Percentiles rank a stretch among this genome's conserved stretches.
Evolutionary conservation across 2,888 invertebrate genomes (phyloP).

Genomic region (Oxycera nigricornis): DNA sequence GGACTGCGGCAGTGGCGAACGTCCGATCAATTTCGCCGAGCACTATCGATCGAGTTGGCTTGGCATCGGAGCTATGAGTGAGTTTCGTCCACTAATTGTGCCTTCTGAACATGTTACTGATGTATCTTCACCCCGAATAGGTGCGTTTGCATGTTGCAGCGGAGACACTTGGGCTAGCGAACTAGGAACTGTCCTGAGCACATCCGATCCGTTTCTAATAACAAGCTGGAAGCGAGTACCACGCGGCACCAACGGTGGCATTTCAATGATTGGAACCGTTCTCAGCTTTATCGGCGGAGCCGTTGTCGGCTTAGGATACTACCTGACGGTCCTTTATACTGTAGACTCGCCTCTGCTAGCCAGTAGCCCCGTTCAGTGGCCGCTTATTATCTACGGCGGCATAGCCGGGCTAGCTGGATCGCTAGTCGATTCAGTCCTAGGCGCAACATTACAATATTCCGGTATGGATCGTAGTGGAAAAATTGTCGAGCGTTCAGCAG

Average conservation of each 20-base stretch:
- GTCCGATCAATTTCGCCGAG: constrained; percentile 76
- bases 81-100: too few relatives aligned
- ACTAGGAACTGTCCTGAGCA: constrained; percentile 77
- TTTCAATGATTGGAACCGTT: constrained; percentile 71
- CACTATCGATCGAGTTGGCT: constrained; percentile 84
- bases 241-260: constrained; percentile 86
- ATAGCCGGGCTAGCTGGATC: constrained; percentile 82
- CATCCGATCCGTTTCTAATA: constrained; percentile 74
- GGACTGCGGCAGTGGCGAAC: constrained; percentile 80
- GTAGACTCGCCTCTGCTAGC: constrained; percentile 67
- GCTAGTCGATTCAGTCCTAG: constrained; percentile 81
- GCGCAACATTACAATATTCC: constrained; percentile 86
- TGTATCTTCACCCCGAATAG: constrained; percentile 52
- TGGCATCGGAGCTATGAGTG: constrained; percentile 79
- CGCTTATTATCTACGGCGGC: constrained; percentile 74
- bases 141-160: constrained; percentile 80
- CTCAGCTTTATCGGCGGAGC: constrained; percentile 63
- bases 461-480: constrained; percentile 75
- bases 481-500: constrained; percentile 75
- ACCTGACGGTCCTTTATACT: constrained; percentile 70
- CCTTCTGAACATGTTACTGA: neutral
- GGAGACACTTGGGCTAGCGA: constrained; percentile 95
- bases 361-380: constrained; percentile 78
- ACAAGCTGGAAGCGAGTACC: constrained; percentile 79
- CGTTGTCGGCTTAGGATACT: constrained; percentile 77